Evolutionary conservation across 2,797 vertebrate genomes (phyloP), one percentile per base, ranked within the genome.

Genomic region (Hapalemur alaotrensis): DNA sequence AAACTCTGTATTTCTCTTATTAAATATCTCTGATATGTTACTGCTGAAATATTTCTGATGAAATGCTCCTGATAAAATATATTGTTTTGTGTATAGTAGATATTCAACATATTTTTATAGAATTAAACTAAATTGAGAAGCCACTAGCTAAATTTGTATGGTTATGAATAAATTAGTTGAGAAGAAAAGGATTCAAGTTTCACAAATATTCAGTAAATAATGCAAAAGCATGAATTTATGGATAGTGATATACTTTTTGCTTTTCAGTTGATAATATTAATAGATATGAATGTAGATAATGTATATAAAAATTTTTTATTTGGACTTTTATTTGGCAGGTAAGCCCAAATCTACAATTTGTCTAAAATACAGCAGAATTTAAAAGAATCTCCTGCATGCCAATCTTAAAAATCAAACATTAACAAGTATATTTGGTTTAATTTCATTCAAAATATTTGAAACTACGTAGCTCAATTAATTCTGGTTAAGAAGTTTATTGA

Each of bases 391-490:
- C 48, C 28, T 87, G 38, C 17, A 91, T 73, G 73, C 7, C 65
- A 79, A 80, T 93, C 43, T 84, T 95, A 80, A 79, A 89, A 92
- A 81, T 63, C 23, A 89, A 86, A 35, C 4, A 70, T 89, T 82
- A 78, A 73, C 43, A 73, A 88, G 59, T 67, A 59, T 9, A 72
- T 78, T 91, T 84, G 35, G 28, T 78, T 79, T 10, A 46, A 46
- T 83, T 94, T 78, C 38, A 83, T 73, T 95, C 48, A 95, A 93
- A 95, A 76, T 90, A 81, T 57, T 95, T 48, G 50, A 69, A 92
- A 81, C 12, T 80, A n/a, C 30, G 7, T 89, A n/a, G 17, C 38
- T 75, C 46, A 95, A 38, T 79, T 70, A 80, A 94, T 70, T 22
- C 32, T 43, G 12, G 70, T 89, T 30, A 78, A 23, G 22, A 86